Evolutionary conservation across 2,888 invertebrate genomes (phyloP).

Genomic region (Atrina japonica): DNA sequence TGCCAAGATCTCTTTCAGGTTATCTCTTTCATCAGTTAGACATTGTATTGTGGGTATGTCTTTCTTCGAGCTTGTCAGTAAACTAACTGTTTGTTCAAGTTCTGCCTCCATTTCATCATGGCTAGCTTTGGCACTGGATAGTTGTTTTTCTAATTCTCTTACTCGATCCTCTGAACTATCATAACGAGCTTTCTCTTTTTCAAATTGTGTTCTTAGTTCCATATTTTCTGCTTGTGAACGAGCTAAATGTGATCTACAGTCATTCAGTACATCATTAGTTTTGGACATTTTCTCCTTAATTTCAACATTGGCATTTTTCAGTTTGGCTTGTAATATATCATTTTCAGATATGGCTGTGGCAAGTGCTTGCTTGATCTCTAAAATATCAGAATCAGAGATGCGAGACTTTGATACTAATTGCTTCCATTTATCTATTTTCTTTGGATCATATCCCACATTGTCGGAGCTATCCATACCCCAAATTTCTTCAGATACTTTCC

Average conservation of each 20-base stretch:
- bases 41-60: slow-evolving; percentile 43
- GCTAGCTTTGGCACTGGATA: slow-evolving; percentile 50
- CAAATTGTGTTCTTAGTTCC: slow-evolving; percentile 64
- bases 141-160: slow-evolving; percentile 61
- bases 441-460: slow-evolving; percentile 61
- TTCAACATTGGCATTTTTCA: slow-evolving; percentile 70
- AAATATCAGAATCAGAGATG: slow-evolving; percentile 63
- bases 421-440: slow-evolving; percentile 66
- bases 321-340: slow-evolving; percentile 71
- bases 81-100: slow-evolving; percentile 57
- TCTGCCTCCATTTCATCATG: slow-evolving; percentile 57
- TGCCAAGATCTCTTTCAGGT: slow-evolving; percentile 53
- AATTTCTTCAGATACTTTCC: slow-evolving; percentile 69
- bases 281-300: slow-evolving; percentile 70
- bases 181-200: slow-evolving; percentile 64
- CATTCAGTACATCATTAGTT: slow-evolving; percentile 72
- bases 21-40: slow-evolving; percentile 63
- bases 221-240: slow-evolving; percentile 73
- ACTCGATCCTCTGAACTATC: slow-evolving; percentile 57
- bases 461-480: slow-evolving; percentile 65
- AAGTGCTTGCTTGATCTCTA: slow-evolving; percentile 73
- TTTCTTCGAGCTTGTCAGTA: slow-evolving; percentile 51
- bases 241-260: slow-evolving; percentile 68
- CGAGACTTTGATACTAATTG: slow-evolving; percentile 58
- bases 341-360: slow-evolving; percentile 73